Conservation (phyloP, 2,888 invertebrate species). For the Papilio elwesi region DNA sequence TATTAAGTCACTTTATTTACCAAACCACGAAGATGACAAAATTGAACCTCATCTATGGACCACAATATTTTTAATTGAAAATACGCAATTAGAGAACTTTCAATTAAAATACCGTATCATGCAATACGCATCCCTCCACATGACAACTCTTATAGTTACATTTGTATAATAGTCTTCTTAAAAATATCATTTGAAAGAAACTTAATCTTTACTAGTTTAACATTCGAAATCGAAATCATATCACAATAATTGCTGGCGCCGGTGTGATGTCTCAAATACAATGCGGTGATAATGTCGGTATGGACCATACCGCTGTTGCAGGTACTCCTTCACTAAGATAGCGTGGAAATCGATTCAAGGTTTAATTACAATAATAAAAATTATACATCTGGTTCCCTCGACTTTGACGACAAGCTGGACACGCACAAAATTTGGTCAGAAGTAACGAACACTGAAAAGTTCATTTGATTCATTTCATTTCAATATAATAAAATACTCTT, state of each 20-base stretch:
- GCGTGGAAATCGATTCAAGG: too few relatives aligned
- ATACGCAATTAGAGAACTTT: constrained; percentile 4
- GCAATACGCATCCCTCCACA: constrained; percentile 5
- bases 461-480: background rate
- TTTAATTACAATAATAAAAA: too few relatives aligned
- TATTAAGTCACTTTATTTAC: constrained; percentile 81
- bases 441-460: background rate
- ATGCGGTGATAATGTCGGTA: too few relatives aligned
- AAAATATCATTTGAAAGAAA: constrained; percentile 28
- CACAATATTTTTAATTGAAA: constrained; percentile 47
- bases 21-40: constrained; percentile 80
- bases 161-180: constrained; percentile 17
- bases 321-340: background rate
- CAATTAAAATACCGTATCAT: constrained; percentile 25
- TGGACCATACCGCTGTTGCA: background rate
- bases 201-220: constrained; percentile 30
- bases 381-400: too few relatives aligned
- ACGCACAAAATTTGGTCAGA: background rate
- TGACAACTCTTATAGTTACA: constrained; percentile 26
- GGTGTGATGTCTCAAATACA: background rate
- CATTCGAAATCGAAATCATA: constrained; percentile 34
- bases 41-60: constrained; percentile 80
- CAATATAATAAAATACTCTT: constrained; percentile 16
- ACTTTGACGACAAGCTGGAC: background rate
- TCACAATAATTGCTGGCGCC: constrained; percentile 28